Evolutionary conservation across 2,113 vertebrate genomes (phyloP), one percentile per base, ranked within the genome.

Genomic region (Dryoscopus gambensis): DNA sequence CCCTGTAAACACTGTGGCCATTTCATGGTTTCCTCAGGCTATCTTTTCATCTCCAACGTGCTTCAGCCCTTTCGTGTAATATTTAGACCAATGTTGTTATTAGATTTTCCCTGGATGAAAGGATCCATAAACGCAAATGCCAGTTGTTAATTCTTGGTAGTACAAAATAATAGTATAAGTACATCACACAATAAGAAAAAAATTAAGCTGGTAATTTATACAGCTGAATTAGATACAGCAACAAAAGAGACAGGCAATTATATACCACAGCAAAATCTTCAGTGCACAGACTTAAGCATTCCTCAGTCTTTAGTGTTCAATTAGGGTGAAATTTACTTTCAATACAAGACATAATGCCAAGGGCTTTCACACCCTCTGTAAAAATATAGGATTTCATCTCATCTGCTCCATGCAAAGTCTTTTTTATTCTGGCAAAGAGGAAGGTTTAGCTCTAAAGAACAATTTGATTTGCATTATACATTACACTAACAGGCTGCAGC

Each of bases 121-220:
- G 73, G 83, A 81, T 81, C 93, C 69, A 73, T 93, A 90, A 96
- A 95, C 6, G 8, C 91, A 94, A 96, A 90, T 90, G 90, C 90
- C 93, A 89, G 56, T 87, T 90, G 83, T 64, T 96, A 97, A 97
- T 94, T 96, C 96, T 65, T 75, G 65, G 59, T 86, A 93, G 73
- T 60, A 87, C 90, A 79, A 95, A 96, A 95, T 95, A 95, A 95
- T 89, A 55, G 90, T 71, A 87, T 97, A 93, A 96, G 88, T 78
- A 62, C 80, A 90, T 73, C 89, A 87, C 87, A 97, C 92, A 96
- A 93, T 93, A 87, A 76, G 89, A 84, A 93, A 94, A 93, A 90
- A 97, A 90, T 87, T 95, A 97, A 96, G 94, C 93, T 80, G 91
- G 86, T 95, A 96, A 96, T 95, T 97, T 96, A 91, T 94, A 93